Conservation (phyloP, 1,140 invertebrate species). For the Drosophila lacteicornis region DNA sequence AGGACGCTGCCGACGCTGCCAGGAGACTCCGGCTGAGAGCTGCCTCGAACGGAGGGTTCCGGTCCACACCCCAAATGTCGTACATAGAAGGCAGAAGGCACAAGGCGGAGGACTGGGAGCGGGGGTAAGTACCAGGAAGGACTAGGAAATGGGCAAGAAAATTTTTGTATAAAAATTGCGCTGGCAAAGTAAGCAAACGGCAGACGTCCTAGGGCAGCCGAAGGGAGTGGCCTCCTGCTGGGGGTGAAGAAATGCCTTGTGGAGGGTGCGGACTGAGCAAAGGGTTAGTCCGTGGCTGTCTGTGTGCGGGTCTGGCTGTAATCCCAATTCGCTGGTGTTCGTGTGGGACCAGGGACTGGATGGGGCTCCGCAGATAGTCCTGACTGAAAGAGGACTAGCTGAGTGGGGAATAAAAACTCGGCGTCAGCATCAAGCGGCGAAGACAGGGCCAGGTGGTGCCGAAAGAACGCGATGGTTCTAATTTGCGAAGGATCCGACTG, state of each 20-base stretch:
- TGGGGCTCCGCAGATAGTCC: conserved; percentile 28
- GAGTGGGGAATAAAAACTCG: conserved; percentile 21
- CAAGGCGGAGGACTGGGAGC: conserved; percentile 1
- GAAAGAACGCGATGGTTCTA: conserved; percentile 14
- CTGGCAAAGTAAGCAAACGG: conserved; percentile 68
- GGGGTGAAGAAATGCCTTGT: conserved; percentile 17
- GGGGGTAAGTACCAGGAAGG: conserved; percentile 15
- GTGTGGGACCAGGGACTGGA: conserved; percentile 46
- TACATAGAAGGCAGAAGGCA: conserved; percentile 24
- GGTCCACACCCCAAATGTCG: conserved; percentile 56
- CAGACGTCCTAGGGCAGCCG: conserved; percentile 67
- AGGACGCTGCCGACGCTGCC: conserved; percentile 65
- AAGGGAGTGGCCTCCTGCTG: conserved; percentile 40
- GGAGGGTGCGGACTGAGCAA: conserved; percentile 38
- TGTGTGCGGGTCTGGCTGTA: conserved; percentile 35
- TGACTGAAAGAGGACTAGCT: conserved; percentile 4
- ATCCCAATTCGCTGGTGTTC: conserved; percentile 53
- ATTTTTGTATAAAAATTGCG: conserved; percentile 83
- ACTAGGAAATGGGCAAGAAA: conserved; percentile 53
- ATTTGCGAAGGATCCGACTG: not conserved
- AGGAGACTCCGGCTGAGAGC: conserved; percentile 59
- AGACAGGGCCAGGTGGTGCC: conserved; percentile 41
- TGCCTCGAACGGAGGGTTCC: conserved; percentile 36
- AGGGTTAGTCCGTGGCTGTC: conserved; percentile 49
- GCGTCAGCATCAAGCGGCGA: conserved; percentile 55